phyloP scores from a whole-genome alignment of 2,888 invertebrate genomes.

The Nysson spinosus region DNA sequence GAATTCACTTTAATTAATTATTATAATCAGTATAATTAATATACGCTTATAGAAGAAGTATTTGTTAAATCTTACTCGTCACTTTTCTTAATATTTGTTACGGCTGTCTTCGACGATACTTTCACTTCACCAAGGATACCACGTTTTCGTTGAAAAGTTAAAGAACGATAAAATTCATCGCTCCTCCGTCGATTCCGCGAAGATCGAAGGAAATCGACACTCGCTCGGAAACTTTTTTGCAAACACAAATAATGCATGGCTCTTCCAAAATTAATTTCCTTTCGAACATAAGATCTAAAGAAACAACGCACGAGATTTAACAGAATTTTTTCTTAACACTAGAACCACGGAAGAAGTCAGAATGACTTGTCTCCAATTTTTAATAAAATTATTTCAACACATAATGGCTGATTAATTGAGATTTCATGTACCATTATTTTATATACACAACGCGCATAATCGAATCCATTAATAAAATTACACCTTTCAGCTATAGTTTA shows the following conservation, averaged over 20 bases:
- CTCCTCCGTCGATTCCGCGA: not conserved
- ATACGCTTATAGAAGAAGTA: too few relatives aligned
- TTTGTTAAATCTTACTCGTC: slow-evolving; percentile 40
- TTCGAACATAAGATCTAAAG: not conserved
- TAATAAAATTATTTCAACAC: not conserved
- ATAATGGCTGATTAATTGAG: too few relatives aligned
- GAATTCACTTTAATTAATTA: too few relatives aligned
- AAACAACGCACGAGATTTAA: not conserved
- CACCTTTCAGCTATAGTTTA: too few relatives aligned
- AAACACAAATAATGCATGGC: slow-evolving; percentile 29
- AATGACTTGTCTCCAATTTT: too few relatives aligned
- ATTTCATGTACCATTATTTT: too few relatives aligned
- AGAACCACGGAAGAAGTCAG: too few relatives aligned
- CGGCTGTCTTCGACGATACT: slow-evolving; percentile 15
- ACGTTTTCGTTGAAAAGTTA: slow-evolving; percentile 53
- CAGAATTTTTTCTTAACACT: too few relatives aligned
- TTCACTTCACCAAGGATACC: slow-evolving; percentile 58
- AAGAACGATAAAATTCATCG: slow-evolving; percentile 49
- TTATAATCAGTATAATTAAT: too few relatives aligned
- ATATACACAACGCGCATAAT: too few relatives aligned
- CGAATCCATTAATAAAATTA: too few relatives aligned
- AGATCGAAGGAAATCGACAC: not conserved
- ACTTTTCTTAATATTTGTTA: slow-evolving; percentile 44
- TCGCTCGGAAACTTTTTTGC: not conserved
- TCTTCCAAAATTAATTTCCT: not conserved